These are phyloP conservation scores for Malurus splendens DNA, from an alignment of 2,797 vertebrate species.

Conservation along the genomic window DNA sequence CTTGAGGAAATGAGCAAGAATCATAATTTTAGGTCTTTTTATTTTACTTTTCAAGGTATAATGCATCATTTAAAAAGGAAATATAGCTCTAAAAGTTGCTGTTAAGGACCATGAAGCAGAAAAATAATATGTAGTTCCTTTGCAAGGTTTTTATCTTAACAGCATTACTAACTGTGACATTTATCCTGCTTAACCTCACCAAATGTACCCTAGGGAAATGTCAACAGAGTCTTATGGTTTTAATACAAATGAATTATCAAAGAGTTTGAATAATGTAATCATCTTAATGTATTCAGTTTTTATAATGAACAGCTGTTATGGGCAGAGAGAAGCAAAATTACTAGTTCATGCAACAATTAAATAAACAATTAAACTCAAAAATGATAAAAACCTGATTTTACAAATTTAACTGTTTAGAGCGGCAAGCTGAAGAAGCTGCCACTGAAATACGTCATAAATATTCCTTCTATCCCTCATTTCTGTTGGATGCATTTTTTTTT, in stretches of 20 bases:
- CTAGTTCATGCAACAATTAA: slow-evolving; percentile 32
- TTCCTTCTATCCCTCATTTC: background rate
- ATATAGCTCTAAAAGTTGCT: slow-evolving; percentile 44
- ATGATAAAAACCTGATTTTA: background rate
- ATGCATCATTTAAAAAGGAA: slow-evolving; percentile 52
- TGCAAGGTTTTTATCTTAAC: slow-evolving; percentile 57
- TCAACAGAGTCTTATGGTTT: slow-evolving; percentile 61
- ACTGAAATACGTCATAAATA: background rate
- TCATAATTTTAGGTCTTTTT: slow-evolving; percentile 4
- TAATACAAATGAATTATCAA: slow-evolving; percentile 66
- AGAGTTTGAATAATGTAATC: slow-evolving; percentile 61
- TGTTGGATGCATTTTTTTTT: background rate
- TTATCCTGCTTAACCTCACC: slow-evolving; percentile 70
- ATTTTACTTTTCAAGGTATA: slow-evolving; percentile 36
- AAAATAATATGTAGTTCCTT: slow-evolving; percentile 43
- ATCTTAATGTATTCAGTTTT: slow-evolving; percentile 57
- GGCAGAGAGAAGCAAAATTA: slow-evolving; percentile 38
- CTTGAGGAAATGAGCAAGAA: background rate
- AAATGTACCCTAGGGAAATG: slow-evolving; percentile 65
- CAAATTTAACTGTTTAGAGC: background rate
- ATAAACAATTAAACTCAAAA: slow-evolving; percentile 39
- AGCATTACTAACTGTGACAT: slow-evolving; percentile 67
- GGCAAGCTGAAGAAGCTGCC: background rate
- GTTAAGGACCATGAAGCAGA: slow-evolving; percentile 48
- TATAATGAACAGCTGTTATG: slow-evolving; percentile 51